Evolutionary conservation across 2,888 invertebrate genomes (phyloP), one percentile per base, ranked within the genome.

Genomic region (Ceraclea dissimilis): DNA sequence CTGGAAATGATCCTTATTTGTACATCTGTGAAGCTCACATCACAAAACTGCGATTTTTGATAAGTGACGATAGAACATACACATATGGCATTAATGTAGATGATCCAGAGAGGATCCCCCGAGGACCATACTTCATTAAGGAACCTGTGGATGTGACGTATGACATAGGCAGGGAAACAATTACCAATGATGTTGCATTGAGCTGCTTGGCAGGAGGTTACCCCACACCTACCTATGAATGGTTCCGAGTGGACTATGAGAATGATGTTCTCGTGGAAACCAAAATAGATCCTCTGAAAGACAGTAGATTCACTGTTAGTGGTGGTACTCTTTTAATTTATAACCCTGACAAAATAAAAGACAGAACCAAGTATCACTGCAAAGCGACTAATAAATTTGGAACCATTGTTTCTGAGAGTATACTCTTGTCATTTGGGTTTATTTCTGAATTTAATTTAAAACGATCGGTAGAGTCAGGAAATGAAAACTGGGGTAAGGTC

Each of bases 401-500:
- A 2, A 84, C 86, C 10, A 86, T 96, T 54, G 80, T 91, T 31
- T 95, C 95, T 1, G 90, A 93, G 69, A 92, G 89, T 64, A 90
- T 93, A 0, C 80, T 87, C 51, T 73, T 97, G 2, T 88, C 91
- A 47, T 96, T 95, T 74, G 96, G 95, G 26, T 87, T 81, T 67
- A 93, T 95, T 62, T 81, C 89, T 67, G 93, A 94, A 71, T 95
- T 95, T 66, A 93, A 93, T 72, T 79, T 91, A 62, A 90, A 91
- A 68, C 81, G 94, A 56, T 85, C 93, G 0, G 78, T 83, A 46
- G 94, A 94, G 72, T 80, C 79, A 60, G 93, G 93, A 6, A 88
- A 90, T 65, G 88, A 93, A 70, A 93, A 93, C 71, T 94, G 93
- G 93, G 94, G 94, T 33, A 94, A 93, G 76, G 87, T 90, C 0